Evolutionary conservation across 2,113 vertebrate species (phyloP).

Genomic region (Donacobius atricapilla): DNA sequence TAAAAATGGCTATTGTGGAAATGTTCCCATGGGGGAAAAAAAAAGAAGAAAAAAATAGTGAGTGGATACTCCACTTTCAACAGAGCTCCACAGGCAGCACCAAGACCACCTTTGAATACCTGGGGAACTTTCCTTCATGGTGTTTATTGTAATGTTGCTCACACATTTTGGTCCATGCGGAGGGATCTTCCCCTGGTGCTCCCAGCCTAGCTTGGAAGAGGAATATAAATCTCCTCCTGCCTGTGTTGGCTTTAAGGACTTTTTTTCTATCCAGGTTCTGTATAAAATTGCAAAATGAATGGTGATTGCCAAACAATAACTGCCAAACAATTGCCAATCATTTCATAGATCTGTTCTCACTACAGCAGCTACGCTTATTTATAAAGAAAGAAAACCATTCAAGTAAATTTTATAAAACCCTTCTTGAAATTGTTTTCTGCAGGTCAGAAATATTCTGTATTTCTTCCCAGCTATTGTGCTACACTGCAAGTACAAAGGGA

Average conservation of each 20-base stretch:
- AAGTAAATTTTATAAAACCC: neutral
- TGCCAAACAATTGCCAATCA: neutral
- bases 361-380: neutral
- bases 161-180: accelerated
- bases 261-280: neutral
- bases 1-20: neutral
- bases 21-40: neutral
- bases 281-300: neutral
- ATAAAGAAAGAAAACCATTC: neutral
- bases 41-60: neutral
- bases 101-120: neutral
- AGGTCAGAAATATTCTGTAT: neutral
- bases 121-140: no score
- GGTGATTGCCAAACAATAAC: neutral
- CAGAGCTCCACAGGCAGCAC: neutral
- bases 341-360: neutral
- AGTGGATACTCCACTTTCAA: neutral
- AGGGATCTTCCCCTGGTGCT: neutral
- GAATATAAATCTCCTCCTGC: neutral
- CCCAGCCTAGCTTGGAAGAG: neutral
- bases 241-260: neutral
- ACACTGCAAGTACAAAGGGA: neutral
- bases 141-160: neutral
- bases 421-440: neutral
- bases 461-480: neutral